These are phyloP conservation scores for Lamprologus speciosus DNA, from an alignment of 2,113 vertebrate genomes.

Conservation along the genomic window DNA sequence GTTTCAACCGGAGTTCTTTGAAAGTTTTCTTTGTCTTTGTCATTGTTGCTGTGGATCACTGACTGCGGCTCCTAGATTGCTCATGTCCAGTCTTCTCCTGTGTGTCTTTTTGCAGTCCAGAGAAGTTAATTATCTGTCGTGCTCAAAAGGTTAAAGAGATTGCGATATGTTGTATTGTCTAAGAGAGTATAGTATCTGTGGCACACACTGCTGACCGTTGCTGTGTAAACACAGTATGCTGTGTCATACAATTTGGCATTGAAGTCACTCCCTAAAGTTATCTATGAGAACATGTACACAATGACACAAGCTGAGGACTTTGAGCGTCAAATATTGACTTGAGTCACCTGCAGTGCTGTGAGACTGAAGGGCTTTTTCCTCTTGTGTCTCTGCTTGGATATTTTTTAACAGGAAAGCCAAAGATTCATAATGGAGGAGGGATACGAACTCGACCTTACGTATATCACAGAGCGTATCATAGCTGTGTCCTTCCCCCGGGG, in stretches of 20 bases:
- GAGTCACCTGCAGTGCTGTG: not conserved
- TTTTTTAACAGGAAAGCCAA: conserved; percentile 7
- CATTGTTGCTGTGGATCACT: not conserved
- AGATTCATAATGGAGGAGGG: conserved; percentile 81
- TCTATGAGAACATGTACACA: conserved; percentile 11
- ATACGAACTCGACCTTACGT: conserved; percentile 91
- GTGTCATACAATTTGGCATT: conserved; percentile 1
- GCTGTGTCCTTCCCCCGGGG: conserved; percentile 84
- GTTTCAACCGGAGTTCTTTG: conserved; percentile 39
- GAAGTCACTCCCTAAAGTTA: conserved; percentile 20
- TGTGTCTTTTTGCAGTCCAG: not conserved
- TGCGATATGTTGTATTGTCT: not conserved
- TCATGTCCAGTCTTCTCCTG: not conserved
- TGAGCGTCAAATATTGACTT: conserved; percentile 60
- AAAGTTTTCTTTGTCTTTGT: conserved; percentile 15
- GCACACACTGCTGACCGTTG: not conserved
- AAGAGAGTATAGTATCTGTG: not conserved
- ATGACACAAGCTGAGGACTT: conserved; percentile 48
- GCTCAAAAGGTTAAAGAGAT: not conserved
- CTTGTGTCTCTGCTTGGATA: not conserved
- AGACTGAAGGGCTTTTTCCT: not conserved
- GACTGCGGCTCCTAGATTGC: not conserved
- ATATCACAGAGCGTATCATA: conserved; percentile 93
- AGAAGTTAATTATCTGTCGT: conserved; percentile 7
- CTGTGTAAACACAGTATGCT: conserved; percentile 34